Percentiles rank a stretch among this genome's conserved stretches.
Evolutionary conservation across 2,797 vertebrate species (phyloP).

Genomic region (Danio jaintianensis): DNA sequence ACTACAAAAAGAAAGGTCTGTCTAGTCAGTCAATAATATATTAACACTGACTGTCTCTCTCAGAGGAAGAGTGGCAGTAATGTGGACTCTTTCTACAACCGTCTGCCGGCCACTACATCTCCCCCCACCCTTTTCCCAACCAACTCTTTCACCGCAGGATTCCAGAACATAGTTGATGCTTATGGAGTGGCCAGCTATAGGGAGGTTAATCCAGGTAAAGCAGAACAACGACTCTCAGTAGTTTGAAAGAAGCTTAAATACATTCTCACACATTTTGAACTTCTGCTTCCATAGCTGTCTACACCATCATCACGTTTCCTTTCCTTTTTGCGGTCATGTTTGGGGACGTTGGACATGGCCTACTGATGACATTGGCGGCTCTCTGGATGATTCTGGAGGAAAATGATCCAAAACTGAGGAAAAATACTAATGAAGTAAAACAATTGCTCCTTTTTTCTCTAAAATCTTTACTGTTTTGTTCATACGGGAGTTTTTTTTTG

Average conservation of each 20-base stretch:
- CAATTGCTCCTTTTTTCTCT: too few species aligned
- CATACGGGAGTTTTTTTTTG: too few species aligned
- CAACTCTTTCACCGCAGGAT: slow-evolving; percentile 81
- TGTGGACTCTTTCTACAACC: slow-evolving; percentile 54
- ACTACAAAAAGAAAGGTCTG: too few species aligned
- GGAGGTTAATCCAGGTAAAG: slow-evolving; percentile 82
- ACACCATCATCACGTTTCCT: slow-evolving; percentile 94
- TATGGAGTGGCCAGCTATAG: slow-evolving; percentile 82
- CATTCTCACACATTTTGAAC: too few species aligned
- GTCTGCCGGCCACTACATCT: slow-evolving; percentile 59
- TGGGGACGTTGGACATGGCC: slow-evolving; percentile 91
- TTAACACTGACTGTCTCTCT: too few species aligned
- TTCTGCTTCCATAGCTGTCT: slow-evolving; percentile 78
- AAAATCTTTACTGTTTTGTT: too few species aligned
- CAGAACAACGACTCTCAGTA: too few species aligned
- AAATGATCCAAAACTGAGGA: slow-evolving; percentile 73
- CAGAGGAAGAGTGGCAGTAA: slow-evolving; percentile 54
- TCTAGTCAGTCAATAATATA: too few species aligned
- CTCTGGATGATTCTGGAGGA: slow-evolving; percentile 82
- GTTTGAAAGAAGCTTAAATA: too few species aligned
- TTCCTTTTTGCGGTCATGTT: slow-evolving; percentile 98
- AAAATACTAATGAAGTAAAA: slow-evolving; percentile 74
- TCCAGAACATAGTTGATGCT: slow-evolving; percentile 82
- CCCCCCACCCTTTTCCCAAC: slow-evolving; percentile 83
- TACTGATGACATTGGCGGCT: slow-evolving; percentile 80